These are phyloP conservation scores for Ptilonorhynchus violaceus DNA, from an alignment of 2,113 vertebrate species.

Conservation along the genomic window DNA sequence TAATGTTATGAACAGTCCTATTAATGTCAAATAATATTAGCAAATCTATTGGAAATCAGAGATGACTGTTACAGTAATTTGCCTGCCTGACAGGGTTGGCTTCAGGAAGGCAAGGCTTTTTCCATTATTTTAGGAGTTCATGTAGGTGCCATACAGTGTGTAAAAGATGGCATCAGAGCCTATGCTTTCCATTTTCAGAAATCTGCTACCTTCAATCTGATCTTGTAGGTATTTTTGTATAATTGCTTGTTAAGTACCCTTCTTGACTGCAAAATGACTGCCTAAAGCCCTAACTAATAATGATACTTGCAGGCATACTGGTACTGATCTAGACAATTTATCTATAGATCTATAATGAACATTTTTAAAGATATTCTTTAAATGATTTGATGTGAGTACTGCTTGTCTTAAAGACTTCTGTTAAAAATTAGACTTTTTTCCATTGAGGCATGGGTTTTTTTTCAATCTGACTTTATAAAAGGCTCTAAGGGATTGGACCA, in stretches of 20 bases:
- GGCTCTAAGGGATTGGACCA: neutral
- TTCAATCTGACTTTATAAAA: neutral
- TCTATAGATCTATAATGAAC: neutral
- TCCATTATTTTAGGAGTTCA: neutral
- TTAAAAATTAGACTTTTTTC: neutral
- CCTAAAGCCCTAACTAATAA: neutral
- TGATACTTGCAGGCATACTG: neutral
- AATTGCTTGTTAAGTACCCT: neutral
- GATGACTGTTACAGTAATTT: neutral
- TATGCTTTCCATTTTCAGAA: neutral
- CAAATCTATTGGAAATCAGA: neutral
- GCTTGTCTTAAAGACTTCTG: neutral
- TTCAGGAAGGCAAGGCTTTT: neutral
- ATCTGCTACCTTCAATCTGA: neutral
- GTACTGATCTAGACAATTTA: neutral
- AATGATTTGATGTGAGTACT: neutral
- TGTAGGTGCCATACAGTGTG: neutral
- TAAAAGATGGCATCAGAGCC: neutral
- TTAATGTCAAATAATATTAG: neutral
- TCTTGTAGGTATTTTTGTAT: neutral
- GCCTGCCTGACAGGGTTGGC: neutral
- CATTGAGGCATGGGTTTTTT: neutral
- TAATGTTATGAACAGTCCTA: neutral
- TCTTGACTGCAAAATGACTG: neutral
- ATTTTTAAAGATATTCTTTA: neutral